These are phyloP conservation scores for Meriones psammophilus DNA, from an alignment of 2,797 vertebrate species.

Conservation along the genomic window DNA sequence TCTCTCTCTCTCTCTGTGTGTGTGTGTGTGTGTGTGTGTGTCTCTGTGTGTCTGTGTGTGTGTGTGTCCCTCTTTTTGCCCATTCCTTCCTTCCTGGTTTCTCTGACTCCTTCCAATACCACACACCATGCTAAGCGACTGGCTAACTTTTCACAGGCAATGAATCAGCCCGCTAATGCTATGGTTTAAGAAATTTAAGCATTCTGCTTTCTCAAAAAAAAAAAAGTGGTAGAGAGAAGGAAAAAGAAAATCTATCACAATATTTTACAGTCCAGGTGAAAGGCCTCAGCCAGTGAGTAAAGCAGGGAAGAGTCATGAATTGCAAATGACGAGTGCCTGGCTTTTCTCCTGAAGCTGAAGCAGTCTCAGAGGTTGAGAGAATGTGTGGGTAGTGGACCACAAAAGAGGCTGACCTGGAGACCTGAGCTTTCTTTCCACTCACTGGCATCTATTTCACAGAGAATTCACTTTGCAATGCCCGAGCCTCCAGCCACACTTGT, in stretches of 20 bases:
- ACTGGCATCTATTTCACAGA: neutral
- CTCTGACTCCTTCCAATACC: too few species aligned
- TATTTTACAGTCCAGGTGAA: neutral
- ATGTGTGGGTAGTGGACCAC: neutral
- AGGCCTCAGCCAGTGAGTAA: neutral
- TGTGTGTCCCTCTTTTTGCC: neutral
- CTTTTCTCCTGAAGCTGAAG: neutral
- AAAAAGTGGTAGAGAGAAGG: neutral
- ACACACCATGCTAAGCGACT: neutral
- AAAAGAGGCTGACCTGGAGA: neutral
- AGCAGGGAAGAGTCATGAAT: neutral
- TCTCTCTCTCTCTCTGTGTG: too few species aligned
- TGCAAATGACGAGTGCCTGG: slow-evolving; percentile 2
- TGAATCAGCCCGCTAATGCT: neutral
- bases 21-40: too few species aligned
- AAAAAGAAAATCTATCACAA: neutral
- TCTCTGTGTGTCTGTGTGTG: too few species aligned
- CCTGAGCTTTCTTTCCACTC: neutral
- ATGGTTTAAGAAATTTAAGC: neutral
- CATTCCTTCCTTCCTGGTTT: neutral
- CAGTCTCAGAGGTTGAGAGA: neutral
- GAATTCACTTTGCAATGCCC: neutral
- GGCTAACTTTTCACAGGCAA: neutral
- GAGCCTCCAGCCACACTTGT: neutral
- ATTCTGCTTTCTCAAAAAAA: neutral